Base-by-base conservation (phyloP, 2,888 invertebrate genomes). In the Eremobia ochroleuca region DNA sequence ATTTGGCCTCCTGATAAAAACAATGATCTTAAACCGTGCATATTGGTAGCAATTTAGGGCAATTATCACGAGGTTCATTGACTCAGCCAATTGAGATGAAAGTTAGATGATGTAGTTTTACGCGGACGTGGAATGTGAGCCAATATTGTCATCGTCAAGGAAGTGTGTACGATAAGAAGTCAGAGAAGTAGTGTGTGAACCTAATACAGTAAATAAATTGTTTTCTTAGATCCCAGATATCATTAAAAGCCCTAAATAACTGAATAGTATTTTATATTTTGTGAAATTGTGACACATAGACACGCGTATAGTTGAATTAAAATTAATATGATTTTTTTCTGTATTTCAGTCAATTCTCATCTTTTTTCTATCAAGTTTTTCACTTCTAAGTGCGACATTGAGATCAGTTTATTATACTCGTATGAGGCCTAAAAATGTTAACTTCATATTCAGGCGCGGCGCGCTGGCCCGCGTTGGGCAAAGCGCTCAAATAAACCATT, bases 51-150 rank as follows among this genome's bases (percentile, higher is more conserved):
- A 64, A 86, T 85, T 79, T 37, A 75, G 77, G 73, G 28, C 82
- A 75, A 49, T 37, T 43, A 64, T 68, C 37, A 73, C 13, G 68
- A 70, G 62, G 82, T 79, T 82, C 67, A 86, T 76, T 82, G 79
- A 80, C 82, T 76, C 76, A 5, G 28, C 6, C 65, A 77, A 77
- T 77, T 77, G 70, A 77, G 59, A 86, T 25, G 77, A 81, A 67
- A 82, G 66, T 69, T 46, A 46, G 15, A 70, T 58, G 65, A 59
- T 72, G 40, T 31, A 68, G 58, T 62, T 66, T 69, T 65, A 65
- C 40, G 43, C 2, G 37, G 46, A 59, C 43, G 52, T 79, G 25
- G 58, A 65, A 15, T 73, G 18, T 52, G 55, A 61, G 55, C 18
- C 46, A 55, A 40, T 59, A 37, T 52, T 58, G 68, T 52, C 8